phyloP scores from a whole-genome alignment of 2,888 invertebrate genomes.

The Tachina grossa region DNA sequence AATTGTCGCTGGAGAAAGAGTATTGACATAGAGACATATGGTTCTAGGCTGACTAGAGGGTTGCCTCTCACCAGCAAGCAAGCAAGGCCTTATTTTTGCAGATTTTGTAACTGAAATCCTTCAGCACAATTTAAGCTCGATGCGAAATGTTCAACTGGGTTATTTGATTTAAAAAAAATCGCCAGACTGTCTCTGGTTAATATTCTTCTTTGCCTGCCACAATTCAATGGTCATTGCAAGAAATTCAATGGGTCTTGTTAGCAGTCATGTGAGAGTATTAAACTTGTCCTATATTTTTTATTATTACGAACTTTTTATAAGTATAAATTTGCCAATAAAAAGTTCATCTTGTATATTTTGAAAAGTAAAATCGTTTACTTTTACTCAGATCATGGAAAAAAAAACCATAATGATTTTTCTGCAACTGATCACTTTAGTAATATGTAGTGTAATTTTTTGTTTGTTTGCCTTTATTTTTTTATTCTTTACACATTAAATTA shows the following conservation, averaged over 20 bases:
- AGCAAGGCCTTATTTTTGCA: too few species aligned
- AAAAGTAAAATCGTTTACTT: slow-evolving; percentile 48
- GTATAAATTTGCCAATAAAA: slow-evolving; percentile 7
- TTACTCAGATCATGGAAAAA: slow-evolving; percentile 30
- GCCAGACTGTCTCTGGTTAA: not conserved
- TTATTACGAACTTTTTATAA: slow-evolving; percentile 14
- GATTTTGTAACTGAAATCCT: too few species aligned
- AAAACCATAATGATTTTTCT: slow-evolving; percentile 11
- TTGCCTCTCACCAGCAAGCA: too few species aligned
- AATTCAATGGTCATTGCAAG: not conserved
- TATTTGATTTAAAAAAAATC: not conserved
- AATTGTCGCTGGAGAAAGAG: too few species aligned
- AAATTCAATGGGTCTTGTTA: slow-evolving; percentile 1
- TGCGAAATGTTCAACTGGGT: not conserved
- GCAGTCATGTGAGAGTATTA: not conserved
- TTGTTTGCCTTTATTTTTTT: not conserved
- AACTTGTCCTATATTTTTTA: slow-evolving; percentile 45
- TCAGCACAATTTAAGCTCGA: too few species aligned
- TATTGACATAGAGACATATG: too few species aligned
- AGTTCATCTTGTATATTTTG: slow-evolving; percentile 10
- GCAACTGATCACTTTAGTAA: slow-evolving; percentile 28
- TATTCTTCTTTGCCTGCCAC: not conserved
- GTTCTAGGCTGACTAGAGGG: too few species aligned
- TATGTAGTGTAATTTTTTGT: not conserved
- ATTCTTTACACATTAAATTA: slow-evolving; percentile 23